phyloP scores from a whole-genome alignment of 2,113 vertebrate genomes.

The Eudyptes chrysolophus region DNA sequence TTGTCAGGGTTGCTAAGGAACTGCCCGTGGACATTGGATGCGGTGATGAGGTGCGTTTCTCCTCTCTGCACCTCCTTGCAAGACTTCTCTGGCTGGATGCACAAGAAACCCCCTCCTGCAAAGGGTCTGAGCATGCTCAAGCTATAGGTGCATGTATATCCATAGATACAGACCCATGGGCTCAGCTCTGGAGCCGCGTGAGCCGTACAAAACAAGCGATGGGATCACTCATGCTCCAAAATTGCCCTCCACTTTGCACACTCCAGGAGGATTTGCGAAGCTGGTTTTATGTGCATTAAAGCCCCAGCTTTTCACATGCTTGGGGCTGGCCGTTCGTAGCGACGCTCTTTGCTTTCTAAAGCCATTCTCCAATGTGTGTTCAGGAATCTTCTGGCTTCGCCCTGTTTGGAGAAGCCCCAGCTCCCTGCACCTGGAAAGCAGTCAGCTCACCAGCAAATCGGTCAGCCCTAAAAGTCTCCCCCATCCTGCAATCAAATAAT shows the following conservation, averaged over 20 bases:
- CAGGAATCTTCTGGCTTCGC: not conserved
- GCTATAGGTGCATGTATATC: fast-evolving
- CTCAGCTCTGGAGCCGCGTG: not conserved
- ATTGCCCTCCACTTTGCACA: not conserved
- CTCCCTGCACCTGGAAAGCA: not conserved
- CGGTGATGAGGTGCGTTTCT: not conserved
- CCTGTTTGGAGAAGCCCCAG: not conserved
- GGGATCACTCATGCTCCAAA: not conserved
- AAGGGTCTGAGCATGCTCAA: not conserved
- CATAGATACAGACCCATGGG: fast-evolving
- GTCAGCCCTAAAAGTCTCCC: not conserved
- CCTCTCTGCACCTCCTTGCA: not conserved
- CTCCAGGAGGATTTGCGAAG: fast-evolving
- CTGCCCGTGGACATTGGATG: not conserved
- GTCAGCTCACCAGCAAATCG: not conserved
- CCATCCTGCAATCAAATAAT: slow-evolving; percentile 9
- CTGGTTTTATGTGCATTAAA: fast-evolving
- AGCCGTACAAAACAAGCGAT: fast-evolving
- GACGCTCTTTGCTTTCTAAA: not conserved
- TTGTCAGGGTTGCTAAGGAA: slow-evolving; percentile 47
- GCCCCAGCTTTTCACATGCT: not conserved
- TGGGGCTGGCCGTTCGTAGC: fast-evolving
- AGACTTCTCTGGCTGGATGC: not conserved
- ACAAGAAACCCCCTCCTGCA: not conserved
- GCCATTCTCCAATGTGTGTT: not conserved